phyloP scores from a whole-genome alignment of 2,113 vertebrate species.

The Phyllopteryx taeniolatus region DNA sequence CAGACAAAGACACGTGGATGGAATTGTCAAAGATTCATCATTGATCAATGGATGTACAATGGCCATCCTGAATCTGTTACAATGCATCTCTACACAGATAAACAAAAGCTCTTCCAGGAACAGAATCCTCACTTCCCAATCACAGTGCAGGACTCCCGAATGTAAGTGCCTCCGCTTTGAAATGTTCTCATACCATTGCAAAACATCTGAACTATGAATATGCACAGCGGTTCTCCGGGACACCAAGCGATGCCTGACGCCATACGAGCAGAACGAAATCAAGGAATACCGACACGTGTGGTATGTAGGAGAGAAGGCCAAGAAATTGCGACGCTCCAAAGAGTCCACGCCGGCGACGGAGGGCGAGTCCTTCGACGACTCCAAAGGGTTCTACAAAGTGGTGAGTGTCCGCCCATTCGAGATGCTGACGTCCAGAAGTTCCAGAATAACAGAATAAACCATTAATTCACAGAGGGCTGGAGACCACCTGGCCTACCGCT shows the following conservation, averaged over 20 bases:
- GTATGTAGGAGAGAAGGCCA: slow-evolving; percentile 11
- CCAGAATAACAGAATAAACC: not conserved
- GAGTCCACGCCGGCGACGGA: not conserved
- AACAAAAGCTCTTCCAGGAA: slow-evolving; percentile 6
- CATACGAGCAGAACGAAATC: slow-evolving; percentile 19
- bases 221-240: slow-evolving; percentile 11
- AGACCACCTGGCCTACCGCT: slow-evolving; percentile 72
- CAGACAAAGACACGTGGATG: not conserved
- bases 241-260: slow-evolving; percentile 1
- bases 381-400: slow-evolving; percentile 17
- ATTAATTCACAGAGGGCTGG: not conserved
- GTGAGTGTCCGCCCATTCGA: not conserved
- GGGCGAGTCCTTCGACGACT: slow-evolving; percentile 1
- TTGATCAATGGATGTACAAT: not conserved
- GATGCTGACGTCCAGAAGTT: not conserved
- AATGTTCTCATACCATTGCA: not conserved
- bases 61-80: not conserved
- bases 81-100: not conserved
- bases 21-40: not conserved
- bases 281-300: slow-evolving; percentile 15
- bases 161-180: not conserved
- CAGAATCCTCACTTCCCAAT: slow-evolving; percentile 1
- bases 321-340: not conserved
- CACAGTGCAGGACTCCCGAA: slow-evolving; percentile 2
- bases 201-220: not conserved